phyloP scores from a whole-genome alignment of 1,140 invertebrate species.

The Brachionus calyciflorus region DNA sequence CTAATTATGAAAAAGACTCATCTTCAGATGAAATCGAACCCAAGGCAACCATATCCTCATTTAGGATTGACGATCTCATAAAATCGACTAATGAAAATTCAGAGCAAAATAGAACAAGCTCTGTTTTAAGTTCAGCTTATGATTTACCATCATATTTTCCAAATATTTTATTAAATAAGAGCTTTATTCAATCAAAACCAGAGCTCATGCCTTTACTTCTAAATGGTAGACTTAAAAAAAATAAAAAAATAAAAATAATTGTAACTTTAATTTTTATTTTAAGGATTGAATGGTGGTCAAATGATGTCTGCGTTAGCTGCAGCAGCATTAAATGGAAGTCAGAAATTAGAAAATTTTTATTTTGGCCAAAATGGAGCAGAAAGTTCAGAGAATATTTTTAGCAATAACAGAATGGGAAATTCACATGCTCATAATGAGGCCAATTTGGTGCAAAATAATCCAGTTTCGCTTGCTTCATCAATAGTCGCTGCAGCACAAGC shows the following conservation, averaged over 20 bases:
- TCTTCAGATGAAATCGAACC: background rate
- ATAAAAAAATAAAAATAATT: too few relatives aligned
- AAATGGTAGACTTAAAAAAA: background rate
- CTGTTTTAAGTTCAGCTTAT: background rate
- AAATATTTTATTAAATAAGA: background rate
- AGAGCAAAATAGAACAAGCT: background rate
- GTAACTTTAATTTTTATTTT: too few relatives aligned
- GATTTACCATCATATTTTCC: constrained; percentile 5
- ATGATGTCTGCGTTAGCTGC: background rate
- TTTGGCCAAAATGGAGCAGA: background rate
- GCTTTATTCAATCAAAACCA: background rate
- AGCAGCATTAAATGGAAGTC: background rate
- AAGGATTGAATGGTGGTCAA: background rate
- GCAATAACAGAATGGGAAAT: background rate
- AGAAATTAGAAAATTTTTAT: background rate
- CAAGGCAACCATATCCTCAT: background rate
- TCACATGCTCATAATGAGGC: too few relatives aligned
- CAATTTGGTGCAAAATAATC: too few relatives aligned
- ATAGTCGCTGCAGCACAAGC: constrained; percentile 21
- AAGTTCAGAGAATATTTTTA: too few relatives aligned
- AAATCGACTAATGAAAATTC: background rate
- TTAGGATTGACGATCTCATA: background rate
- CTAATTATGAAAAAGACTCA: background rate
- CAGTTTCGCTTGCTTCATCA: background rate
- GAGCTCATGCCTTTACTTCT: background rate